These are phyloP conservation scores for Phaethornis superciliosus DNA, from an alignment of 2,113 vertebrate species.

Conservation along the genomic window DNA sequence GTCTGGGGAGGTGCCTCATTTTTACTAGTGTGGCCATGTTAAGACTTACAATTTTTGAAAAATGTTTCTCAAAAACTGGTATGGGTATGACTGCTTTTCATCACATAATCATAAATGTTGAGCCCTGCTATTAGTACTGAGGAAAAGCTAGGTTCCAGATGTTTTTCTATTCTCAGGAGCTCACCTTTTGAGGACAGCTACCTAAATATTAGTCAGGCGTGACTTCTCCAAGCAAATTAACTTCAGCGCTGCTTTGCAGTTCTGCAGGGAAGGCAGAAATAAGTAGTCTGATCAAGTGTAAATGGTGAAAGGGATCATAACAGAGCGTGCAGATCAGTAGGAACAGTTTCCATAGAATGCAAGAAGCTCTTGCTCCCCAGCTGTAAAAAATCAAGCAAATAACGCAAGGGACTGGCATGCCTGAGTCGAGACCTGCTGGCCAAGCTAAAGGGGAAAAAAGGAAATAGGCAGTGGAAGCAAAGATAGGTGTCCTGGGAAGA, in stretches of 20 bases:
- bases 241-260: background rate
- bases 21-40: background rate
- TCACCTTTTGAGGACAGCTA: background rate
- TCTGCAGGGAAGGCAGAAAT: background rate
- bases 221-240: background rate
- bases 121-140: background rate
- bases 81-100: background rate
- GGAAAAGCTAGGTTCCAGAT: background rate
- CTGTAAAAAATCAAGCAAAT: too few relatives aligned
- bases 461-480: too few relatives aligned
- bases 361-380: too few relatives aligned
- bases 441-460: too few relatives aligned
- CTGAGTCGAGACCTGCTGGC: too few relatives aligned
- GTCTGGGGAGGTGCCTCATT: background rate
- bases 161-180: background rate
- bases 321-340: too few relatives aligned
- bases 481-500: too few relatives aligned
- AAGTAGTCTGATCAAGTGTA: background rate
- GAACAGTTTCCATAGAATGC: too few relatives aligned
- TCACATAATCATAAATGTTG: background rate
- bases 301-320: background rate
- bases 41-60: background rate
- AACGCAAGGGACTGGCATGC: too few relatives aligned
- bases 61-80: background rate
- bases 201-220: background rate